phyloP scores from a whole-genome alignment of 1,140 invertebrate species.

The Cotesia vestalis region DNA sequence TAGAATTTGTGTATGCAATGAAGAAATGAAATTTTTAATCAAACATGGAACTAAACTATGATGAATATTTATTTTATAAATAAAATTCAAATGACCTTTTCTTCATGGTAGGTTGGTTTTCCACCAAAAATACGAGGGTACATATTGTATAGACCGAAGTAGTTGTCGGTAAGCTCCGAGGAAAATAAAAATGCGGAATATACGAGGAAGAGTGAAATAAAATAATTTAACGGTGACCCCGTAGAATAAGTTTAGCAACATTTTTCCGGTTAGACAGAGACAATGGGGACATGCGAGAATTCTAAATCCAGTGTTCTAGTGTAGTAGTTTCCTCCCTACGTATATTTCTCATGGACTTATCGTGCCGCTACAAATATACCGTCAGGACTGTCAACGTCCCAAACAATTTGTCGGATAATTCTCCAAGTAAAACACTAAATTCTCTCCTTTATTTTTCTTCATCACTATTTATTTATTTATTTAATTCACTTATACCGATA shows the following conservation, averaged over 20 bases:
- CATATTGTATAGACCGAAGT: slow-evolving; percentile 2
- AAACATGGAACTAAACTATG: too few species aligned
- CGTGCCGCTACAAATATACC: slow-evolving; percentile 22
- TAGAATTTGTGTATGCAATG: too few species aligned
- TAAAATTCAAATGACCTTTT: slow-evolving; percentile 21
- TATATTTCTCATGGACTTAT: slow-evolving; percentile 28
- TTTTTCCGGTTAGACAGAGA: neutral
- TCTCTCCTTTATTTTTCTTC: slow-evolving; percentile 35
- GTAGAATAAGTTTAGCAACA: slow-evolving; percentile 16
- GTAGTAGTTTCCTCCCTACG: neutral
- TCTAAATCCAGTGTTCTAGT: slow-evolving; percentile 12
- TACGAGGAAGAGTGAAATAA: slow-evolving; percentile 1
- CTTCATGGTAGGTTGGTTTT: slow-evolving; percentile 14
- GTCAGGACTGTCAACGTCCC: slow-evolving; percentile 20
- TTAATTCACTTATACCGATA: neutral
- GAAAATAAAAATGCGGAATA: neutral
- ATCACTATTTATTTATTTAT: slow-evolving; percentile 12
- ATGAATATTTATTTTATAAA: too few species aligned
- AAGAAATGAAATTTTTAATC: too few species aligned
- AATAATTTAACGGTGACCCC: neutral
- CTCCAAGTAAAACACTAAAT: neutral
- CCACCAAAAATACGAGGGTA: slow-evolving; percentile 13
- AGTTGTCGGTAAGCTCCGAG: neutral
- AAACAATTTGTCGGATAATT: slow-evolving; percentile 24
- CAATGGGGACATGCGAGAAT: neutral